These are phyloP conservation scores for Dexiosoma caninum DNA, from an alignment of 2,888 invertebrate species.

Conservation along the genomic window DNA sequence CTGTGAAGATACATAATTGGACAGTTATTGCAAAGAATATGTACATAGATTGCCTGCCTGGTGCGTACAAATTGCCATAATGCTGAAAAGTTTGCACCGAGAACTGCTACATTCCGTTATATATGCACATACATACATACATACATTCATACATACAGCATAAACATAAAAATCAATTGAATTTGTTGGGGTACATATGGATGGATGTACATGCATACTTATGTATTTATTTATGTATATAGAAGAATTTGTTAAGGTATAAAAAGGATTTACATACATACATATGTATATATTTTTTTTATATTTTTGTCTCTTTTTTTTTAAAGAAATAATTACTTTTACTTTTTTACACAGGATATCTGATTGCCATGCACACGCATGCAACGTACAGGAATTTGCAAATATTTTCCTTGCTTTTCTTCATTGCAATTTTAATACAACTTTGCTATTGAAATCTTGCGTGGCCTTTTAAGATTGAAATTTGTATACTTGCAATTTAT, in stretches of 20 bases:
- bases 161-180: conserved; percentile 24
- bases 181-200: background rate
- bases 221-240: too few species aligned
- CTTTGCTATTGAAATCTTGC: conserved; percentile 23
- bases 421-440: background rate
- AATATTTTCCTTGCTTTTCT: background rate
- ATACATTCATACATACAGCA: background rate
- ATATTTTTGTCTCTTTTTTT: background rate
- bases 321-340: too few species aligned
- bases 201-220: too few species aligned
- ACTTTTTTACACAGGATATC: background rate
- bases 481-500: background rate
- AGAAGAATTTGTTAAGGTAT: too few species aligned
- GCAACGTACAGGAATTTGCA: background rate
- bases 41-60: too few species aligned
- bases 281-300: background rate
- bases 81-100: too few species aligned
- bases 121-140: background rate
- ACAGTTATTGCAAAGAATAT: too few species aligned
- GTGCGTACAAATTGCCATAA: too few species aligned
- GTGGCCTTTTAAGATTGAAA: conserved; percentile 1
- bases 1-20: too few species aligned
- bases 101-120: background rate
- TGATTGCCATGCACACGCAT: background rate
- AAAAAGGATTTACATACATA: too few species aligned